These are phyloP conservation scores for Pocillopora verrucosa DNA, from an alignment of 64 coral and sea anemone genomes.

Conservation along the genomic window DNA sequence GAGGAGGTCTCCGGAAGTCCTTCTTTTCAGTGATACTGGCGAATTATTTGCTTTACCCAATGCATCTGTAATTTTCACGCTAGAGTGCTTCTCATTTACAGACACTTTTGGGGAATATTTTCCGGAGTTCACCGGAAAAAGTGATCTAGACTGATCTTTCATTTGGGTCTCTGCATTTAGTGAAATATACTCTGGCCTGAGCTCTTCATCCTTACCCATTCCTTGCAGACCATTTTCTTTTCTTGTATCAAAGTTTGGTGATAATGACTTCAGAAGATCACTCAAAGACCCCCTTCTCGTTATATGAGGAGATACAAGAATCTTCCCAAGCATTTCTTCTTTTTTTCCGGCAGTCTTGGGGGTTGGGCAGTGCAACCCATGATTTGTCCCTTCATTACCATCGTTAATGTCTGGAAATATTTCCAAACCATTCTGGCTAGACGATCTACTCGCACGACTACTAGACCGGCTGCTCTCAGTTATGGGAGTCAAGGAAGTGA, in stretches of 20 bases:
- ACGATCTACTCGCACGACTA: background rate
- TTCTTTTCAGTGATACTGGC: background rate
- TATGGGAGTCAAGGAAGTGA: background rate
- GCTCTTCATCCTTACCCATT: background rate
- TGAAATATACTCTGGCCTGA: background rate
- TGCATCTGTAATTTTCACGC: background rate
- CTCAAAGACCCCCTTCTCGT: conserved; percentile 8
- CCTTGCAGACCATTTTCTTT: background rate
- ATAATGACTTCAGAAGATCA: background rate
- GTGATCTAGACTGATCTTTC: background rate
- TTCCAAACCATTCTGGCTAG: background rate
- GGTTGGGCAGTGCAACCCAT: background rate
- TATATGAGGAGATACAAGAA: background rate
- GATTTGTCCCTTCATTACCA: background rate
- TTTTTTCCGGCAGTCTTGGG: background rate
- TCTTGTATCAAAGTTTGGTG: background rate
- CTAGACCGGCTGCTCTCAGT: background rate
- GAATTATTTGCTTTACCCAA: background rate
- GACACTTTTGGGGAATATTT: background rate
- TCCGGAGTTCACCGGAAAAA: background rate
- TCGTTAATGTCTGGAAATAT: background rate
- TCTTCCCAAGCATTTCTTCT: conserved; percentile 5
- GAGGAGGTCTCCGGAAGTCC: background rate
- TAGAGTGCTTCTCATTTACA: background rate
- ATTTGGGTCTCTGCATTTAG: background rate